Evolutionary conservation across 2,113 vertebrate genomes (phyloP).

Genomic region (Nibea albiflora): DNA sequence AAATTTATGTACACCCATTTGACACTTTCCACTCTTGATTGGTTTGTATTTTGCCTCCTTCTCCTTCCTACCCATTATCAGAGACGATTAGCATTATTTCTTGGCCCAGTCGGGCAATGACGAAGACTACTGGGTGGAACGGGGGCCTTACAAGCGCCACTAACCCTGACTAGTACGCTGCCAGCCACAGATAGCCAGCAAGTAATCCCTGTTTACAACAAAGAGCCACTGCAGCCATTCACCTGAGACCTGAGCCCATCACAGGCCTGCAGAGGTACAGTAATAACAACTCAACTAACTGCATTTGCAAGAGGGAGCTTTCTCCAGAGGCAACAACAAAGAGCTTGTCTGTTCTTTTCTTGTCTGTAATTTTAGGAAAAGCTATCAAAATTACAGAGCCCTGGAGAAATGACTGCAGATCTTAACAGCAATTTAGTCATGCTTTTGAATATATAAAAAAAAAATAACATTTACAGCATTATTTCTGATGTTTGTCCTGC

Average conservation of each 20-base stretch:
- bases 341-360: conserved; percentile 41
- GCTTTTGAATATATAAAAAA: conserved; percentile 2
- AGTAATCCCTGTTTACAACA: conserved; percentile 56
- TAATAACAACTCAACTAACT: conserved; percentile 49
- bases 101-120: conserved; percentile 55
- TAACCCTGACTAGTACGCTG: conserved; percentile 29
- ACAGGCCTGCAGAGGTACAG: conserved; percentile 39
- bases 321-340: conserved; percentile 55
- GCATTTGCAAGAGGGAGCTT: conserved; percentile 30
- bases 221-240: conserved; percentile 46
- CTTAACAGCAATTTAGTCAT: conserved; percentile 33
- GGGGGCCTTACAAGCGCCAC: conserved; percentile 58
- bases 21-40: conserved; percentile 70
- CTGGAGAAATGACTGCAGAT: conserved; percentile 49
- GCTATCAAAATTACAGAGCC: conserved; percentile 53
- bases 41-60: conserved; percentile 70
- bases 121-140: conserved; percentile 54
- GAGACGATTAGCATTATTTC: conserved; percentile 73
- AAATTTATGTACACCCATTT: conserved; percentile 78
- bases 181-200: conserved; percentile 55
- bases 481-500: conserved; percentile 15
- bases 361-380: conserved; percentile 41
- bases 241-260: conserved; percentile 59
- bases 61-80: conserved; percentile 69
- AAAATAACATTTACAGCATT: conserved; percentile 45